A percentile compares a stretch with the other conserved stretches of the same genome.
Conservation (phyloP, 2,113 vertebrate species). For the Lonchura striata region DNA sequence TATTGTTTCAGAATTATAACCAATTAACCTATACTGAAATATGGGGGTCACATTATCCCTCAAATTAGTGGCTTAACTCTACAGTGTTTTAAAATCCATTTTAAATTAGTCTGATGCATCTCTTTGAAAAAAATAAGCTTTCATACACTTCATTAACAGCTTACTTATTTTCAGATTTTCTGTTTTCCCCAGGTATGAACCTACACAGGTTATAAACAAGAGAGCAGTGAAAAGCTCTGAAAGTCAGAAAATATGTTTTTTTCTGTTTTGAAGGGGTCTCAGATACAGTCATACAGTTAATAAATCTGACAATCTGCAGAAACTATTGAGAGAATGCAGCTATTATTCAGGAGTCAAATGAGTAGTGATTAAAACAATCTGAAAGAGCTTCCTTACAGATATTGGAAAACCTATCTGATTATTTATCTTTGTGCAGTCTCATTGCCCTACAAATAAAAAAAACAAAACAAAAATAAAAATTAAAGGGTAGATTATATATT, state of each 20-base stretch:
- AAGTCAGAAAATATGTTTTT: background rate
- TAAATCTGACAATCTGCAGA: background rate
- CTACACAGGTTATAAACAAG: background rate
- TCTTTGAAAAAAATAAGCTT: background rate
- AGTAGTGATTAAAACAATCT: background rate
- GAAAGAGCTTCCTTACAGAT: background rate
- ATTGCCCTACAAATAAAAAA: background rate
- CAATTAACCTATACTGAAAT: background rate
- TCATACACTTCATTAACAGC: background rate
- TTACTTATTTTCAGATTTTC: background rate
- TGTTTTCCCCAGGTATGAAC: background rate
- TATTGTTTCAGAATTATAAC: background rate
- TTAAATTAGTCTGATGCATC: background rate
- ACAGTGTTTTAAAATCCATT: background rate
- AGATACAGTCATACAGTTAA: background rate
- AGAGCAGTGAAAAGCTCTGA: background rate
- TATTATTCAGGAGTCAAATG: background rate
- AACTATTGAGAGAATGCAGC: background rate
- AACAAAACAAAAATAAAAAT: background rate
- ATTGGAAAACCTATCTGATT: background rate
- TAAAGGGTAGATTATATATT: background rate
- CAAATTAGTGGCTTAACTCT: background rate
- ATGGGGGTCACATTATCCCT: background rate
- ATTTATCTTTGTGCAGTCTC: background rate
- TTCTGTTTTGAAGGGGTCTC: background rate